phyloP scores from a whole-genome alignment of 1,140 invertebrate genomes.

The Panagrolaimus sp. region DNA sequence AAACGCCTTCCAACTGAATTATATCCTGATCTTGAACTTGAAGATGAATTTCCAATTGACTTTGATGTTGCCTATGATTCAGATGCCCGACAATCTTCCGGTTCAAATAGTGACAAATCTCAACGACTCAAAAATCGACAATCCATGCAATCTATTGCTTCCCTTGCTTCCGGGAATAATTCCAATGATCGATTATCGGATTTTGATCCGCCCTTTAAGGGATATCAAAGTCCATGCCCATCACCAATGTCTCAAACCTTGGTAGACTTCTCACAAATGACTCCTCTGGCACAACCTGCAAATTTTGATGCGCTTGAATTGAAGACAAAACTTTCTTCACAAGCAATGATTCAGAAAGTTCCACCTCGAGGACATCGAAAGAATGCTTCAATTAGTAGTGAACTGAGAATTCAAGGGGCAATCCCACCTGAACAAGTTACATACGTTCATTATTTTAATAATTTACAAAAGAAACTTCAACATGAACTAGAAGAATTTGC shows the following conservation, averaged over 20 bases:
- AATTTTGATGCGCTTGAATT: background rate
- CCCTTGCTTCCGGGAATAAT: background rate
- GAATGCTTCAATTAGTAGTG: conserved; percentile 21
- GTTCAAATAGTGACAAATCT: no score
- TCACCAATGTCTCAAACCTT: background rate
- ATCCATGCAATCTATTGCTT: background rate
- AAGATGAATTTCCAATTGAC: no score
- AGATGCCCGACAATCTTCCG: no score
- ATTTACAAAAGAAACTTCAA: conserved; percentile 42
- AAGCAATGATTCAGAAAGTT: conserved; percentile 16
- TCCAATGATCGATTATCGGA: background rate
- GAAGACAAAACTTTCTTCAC: conserved; percentile 3
- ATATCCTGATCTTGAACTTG: no score
- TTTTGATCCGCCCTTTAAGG: background rate
- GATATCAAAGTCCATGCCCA: background rate
- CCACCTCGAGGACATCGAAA: conserved; percentile 30
- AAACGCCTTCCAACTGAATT: no score
- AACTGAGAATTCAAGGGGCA: background rate
- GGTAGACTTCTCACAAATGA: background rate
- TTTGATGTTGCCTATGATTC: no score
- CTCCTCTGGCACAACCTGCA: background rate
- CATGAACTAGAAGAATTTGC: conserved; percentile 40
- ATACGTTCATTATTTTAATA: conserved; percentile 50
- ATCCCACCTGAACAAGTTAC: conserved; percentile 46
- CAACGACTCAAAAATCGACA: background rate